phyloP scores from a whole-genome alignment of 2,113 vertebrate genomes.

The Nycticebus coucang region DNA sequence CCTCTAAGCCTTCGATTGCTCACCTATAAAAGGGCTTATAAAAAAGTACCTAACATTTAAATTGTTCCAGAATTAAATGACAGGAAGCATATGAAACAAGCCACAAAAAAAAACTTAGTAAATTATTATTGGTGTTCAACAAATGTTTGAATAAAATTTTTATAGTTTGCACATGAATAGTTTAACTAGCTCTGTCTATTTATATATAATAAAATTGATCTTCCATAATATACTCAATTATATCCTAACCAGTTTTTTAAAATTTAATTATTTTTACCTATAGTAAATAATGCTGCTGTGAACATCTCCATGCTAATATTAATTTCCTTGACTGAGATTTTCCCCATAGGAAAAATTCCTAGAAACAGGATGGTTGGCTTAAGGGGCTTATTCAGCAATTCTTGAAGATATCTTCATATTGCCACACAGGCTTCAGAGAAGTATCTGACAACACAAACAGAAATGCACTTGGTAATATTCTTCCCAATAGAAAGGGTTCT shows the following conservation, averaged over 20 bases:
- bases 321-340: not conserved
- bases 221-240: not conserved
- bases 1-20: not conserved
- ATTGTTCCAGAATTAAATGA: not conserved
- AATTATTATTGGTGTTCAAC: not conserved
- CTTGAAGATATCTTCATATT: not conserved
- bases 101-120: not conserved
- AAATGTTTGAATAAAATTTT: conserved; percentile 25
- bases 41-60: not conserved
- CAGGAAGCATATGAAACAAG: not conserved
- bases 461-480: too few species aligned
- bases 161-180: not conserved
- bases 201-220: not conserved
- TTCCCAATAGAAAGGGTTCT: not conserved
- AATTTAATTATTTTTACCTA: not conserved
- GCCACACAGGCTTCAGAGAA: not conserved
- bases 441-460: not conserved
- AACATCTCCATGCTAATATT: not conserved
- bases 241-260: not conserved
- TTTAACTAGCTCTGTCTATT: not conserved
- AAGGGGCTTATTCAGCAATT: not conserved
- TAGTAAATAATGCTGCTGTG: conserved; percentile 10
- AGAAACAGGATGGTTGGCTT: not conserved
- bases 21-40: not conserved
- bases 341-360: not conserved